These are phyloP conservation scores for Drosophila merina DNA, from an alignment of 2,888 invertebrate genomes.

Conservation along the genomic window DNA sequence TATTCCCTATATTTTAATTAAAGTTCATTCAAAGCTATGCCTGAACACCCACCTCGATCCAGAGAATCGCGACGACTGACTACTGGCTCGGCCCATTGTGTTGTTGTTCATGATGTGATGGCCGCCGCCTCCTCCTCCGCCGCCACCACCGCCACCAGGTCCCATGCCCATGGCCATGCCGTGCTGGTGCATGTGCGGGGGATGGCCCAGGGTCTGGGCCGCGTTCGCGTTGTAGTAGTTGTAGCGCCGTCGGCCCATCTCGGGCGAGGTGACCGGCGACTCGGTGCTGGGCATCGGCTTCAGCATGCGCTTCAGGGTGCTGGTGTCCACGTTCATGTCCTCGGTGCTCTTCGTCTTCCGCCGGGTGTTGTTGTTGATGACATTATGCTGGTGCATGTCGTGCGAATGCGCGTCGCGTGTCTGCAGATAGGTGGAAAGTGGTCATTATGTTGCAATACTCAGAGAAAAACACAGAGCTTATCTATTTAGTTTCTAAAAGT, in stretches of 20 bases:
- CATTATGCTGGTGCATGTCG: conserved; percentile 87
- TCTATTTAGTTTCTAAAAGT: not conserved
- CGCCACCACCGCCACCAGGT: conserved; percentile 53
- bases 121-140: conserved; percentile 56
- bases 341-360: conserved; percentile 96
- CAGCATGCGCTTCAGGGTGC: conserved; percentile 95
- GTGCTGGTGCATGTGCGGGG: conserved; percentile 86
- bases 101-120: conserved; percentile 86
- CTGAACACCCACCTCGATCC: conserved; percentile 86
- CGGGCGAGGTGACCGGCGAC: conserved; percentile 95
- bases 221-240: conserved; percentile 86
- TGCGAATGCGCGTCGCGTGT: conserved; percentile 90
- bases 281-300: conserved; percentile 96
- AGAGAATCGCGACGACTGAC: conserved; percentile 88
- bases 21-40: not conserved
- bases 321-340: conserved; percentile 90
- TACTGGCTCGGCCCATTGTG: conserved; percentile 85
- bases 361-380: conserved; percentile 90
- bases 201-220: conserved; percentile 83
- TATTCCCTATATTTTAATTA: not conserved
- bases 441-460: conserved; percentile 8
- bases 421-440: conserved; percentile 55
- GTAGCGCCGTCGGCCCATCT: conserved; percentile 93
- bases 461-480: not conserved
- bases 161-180: conserved; percentile 49